Evolutionary conservation across 30 jellyfish, hydroid and myxozoan species (phyloP).

Genomic region (Clytia hemisphaerica): DNA sequence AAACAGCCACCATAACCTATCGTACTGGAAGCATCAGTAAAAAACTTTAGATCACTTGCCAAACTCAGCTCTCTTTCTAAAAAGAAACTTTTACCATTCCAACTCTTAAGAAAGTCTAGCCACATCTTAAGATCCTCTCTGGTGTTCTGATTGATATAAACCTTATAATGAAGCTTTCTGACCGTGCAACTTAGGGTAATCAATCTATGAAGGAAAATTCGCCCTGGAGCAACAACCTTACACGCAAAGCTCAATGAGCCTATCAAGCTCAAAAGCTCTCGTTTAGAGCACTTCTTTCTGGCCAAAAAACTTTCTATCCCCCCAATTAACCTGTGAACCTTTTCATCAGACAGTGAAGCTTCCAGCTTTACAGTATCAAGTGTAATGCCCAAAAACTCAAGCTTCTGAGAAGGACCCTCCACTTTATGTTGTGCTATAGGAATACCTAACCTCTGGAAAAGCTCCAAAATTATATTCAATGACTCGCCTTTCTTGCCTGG

Average conservation of each 20-base stretch:
- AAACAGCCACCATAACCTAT: too few species aligned
- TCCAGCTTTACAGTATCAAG: neutral
- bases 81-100: constrained; percentile 33
- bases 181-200: constrained; percentile 9
- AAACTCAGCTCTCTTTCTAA: too few species aligned
- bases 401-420: constrained; percentile 28
- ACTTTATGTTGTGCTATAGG: constrained; percentile 23
- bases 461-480: neutral
- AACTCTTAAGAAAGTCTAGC: neutral
- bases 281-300: neutral
- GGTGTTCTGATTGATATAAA: neutral
- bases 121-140: constrained; percentile 16
- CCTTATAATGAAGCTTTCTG: neutral
- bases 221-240: constrained; percentile 1
- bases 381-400: constrained; percentile 7
- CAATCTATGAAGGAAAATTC: neutral
- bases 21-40: too few species aligned
- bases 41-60: too few species aligned
- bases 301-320: neutral
- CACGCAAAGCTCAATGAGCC: constrained; percentile 22
- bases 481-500: too few species aligned
- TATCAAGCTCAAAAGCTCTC: constrained; percentile 11
- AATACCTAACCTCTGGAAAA: constrained; percentile 12
- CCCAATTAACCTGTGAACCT: neutral
- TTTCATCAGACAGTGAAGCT: constrained; percentile 9